These are phyloP conservation scores for Sminthurides aquaticus DNA, from an alignment of 2,888 invertebrate species.

Conservation along the genomic window DNA sequence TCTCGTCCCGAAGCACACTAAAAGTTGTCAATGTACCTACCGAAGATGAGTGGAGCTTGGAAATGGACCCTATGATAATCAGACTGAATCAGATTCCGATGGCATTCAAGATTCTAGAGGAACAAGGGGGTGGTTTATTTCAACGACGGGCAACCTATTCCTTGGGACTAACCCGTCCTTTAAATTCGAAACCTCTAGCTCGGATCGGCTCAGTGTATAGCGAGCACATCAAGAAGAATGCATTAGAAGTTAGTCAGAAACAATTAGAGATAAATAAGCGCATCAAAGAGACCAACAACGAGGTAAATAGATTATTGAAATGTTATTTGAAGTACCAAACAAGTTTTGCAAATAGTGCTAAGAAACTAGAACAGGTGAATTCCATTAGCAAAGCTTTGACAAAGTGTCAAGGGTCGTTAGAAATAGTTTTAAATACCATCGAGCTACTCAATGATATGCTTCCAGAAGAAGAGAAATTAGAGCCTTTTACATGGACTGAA, in stretches of 20 bases:
- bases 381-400: conserved; percentile 73
- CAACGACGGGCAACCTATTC: neutral
- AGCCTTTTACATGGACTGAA: conserved; percentile 58
- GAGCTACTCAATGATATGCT: conserved; percentile 75
- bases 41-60: conserved; percentile 5
- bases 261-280: conserved; percentile 25
- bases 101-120: neutral
- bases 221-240: conserved; percentile 24
- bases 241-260: conserved; percentile 15
- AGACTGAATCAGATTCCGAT: conserved; percentile 30
- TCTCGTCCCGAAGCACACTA: conserved; percentile 23
- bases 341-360: conserved; percentile 73
- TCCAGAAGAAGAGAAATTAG: conserved; percentile 73
- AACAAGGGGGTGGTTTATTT: neutral
- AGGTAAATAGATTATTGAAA: conserved; percentile 61
- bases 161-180: neutral
- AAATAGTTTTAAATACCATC: conserved; percentile 74
- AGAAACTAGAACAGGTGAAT: conserved; percentile 71
- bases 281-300: conserved; percentile 55
- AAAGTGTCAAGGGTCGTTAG: conserved; percentile 69
- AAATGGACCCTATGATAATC: conserved; percentile 27
- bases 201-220: conserved; percentile 31
- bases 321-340: conserved; percentile 71
- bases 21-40: conserved; percentile 26
- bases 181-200: conserved; percentile 24